phyloP scores from a whole-genome alignment of 2,113 vertebrate genomes.

The Notiomystis cincta region DNA sequence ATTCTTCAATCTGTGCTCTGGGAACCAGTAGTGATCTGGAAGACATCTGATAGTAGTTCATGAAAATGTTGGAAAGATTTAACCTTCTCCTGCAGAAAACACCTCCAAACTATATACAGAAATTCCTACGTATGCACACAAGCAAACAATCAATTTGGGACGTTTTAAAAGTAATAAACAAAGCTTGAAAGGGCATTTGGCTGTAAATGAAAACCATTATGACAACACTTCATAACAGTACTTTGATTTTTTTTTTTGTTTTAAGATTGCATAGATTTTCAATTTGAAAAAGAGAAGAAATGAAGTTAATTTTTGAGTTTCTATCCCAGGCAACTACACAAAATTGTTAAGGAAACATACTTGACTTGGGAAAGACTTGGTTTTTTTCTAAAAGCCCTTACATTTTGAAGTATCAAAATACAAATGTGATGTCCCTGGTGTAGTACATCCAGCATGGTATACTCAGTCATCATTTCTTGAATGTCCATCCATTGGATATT shows the following conservation, averaged over 20 bases:
- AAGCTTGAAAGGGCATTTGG: conserved; percentile 21
- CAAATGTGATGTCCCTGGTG: background rate
- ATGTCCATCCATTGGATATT: background rate
- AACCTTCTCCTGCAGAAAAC: conserved; percentile 37
- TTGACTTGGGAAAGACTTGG: background rate
- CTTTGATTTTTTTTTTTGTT: background rate
- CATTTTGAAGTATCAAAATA: background rate
- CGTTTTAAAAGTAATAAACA: conserved; percentile 47
- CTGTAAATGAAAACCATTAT: conserved; percentile 38
- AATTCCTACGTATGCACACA: conserved; percentile 16
- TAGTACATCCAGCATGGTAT: background rate
- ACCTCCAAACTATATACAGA: conserved; percentile 20
- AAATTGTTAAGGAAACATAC: background rate
- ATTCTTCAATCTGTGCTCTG: conserved; percentile 15
- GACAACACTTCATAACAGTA: conserved; percentile 9
- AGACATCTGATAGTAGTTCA: conserved; percentile 56
- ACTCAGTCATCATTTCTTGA: background rate
- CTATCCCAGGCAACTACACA: background rate
- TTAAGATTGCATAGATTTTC: background rate
- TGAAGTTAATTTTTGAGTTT: background rate
- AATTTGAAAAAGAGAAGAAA: background rate
- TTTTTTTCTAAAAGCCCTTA: background rate
- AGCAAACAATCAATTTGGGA: conserved; percentile 35
- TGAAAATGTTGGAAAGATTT: conserved; percentile 37
- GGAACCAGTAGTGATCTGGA: conserved; percentile 55